Base-by-base conservation (phyloP, 2,113 vertebrate species). In the Hucho hucho region DNA sequence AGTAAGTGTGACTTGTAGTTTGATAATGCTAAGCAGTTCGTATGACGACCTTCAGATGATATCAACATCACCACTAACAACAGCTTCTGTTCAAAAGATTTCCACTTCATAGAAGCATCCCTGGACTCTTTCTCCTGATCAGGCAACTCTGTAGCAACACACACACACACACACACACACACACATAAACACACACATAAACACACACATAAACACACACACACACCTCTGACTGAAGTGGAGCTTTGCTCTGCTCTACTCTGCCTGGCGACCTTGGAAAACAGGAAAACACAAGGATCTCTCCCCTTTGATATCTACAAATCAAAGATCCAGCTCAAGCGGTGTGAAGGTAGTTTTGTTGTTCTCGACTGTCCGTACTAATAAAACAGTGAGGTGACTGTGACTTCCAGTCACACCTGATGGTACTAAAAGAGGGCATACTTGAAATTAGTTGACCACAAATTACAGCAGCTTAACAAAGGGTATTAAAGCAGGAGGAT, bases 281-380 rank as follows among this genome's bases (percentile, higher is more conserved):
- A 79, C 77, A 80, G 68, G 7, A 72, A 81, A 82, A 81, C 81
- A 71, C 43, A 1, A 74, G 73, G 78, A 84, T 79, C 5, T 25
- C 79, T 80, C 69, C 64, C 64, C 85, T 90, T 90, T 89, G 82
- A 90, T 90, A 83, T 81, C 47, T 74, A n/a, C 79, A 78, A 87
- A 88, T 87, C 84, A 86, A 83, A 84, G 86, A 89, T 77, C 80
- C 79, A 11, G 79, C 80, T 82, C 14, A 4, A 3, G 68, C 78
- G 78, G 74, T 76, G 4, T 77, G 81, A 88, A 89, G 87, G 87
- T 77, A 78, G 78, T 83, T 86, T 75, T 82, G 78, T 82, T 78
- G 37, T 81, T 79, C 70, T 75, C 18, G 20, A 22, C 22, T 82
- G 75, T 83, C 76, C 9, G 18, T 43, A 47, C 75, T 22, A 7